phyloP scores from a whole-genome alignment of 2,888 invertebrate species.

The Hecatera dysodea region DNA sequence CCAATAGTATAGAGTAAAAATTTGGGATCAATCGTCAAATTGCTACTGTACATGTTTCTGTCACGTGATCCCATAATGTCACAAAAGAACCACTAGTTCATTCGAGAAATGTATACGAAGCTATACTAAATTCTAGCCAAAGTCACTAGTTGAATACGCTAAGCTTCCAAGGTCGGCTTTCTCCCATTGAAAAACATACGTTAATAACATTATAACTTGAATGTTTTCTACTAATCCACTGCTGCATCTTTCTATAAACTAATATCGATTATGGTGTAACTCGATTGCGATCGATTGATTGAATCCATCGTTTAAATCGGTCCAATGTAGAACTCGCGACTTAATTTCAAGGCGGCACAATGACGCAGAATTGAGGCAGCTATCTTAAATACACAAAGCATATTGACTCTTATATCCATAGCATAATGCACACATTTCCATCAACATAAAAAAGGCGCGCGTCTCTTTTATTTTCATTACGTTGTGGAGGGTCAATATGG shows the following conservation, averaged over 20 bases:
- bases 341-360: neutral
- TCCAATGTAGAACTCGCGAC: neutral
- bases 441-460: neutral
- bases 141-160: neutral
- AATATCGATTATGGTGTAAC: conserved; percentile 8
- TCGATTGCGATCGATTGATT: conserved; percentile 2
- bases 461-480: neutral
- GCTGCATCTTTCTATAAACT: conserved; percentile 5
- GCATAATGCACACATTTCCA: neutral
- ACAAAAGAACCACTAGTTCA: neutral
- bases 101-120: neutral
- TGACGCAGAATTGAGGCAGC: neutral
- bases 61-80: no score
- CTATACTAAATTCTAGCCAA: neutral
- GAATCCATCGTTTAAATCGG: neutral
- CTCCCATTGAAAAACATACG: neutral
- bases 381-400: neutral
- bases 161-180: neutral
- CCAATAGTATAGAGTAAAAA: no score
- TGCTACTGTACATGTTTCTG: no score
- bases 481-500: neutral
- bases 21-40: no score
- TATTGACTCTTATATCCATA: neutral
- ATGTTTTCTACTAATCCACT: conserved; percentile 31
- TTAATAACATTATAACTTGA: neutral